A percentile compares a stretch with the other conserved stretches of the same genome.
Evolutionary conservation across 2,113 vertebrate species (phyloP).

Genomic region (Neogale vison): DNA sequence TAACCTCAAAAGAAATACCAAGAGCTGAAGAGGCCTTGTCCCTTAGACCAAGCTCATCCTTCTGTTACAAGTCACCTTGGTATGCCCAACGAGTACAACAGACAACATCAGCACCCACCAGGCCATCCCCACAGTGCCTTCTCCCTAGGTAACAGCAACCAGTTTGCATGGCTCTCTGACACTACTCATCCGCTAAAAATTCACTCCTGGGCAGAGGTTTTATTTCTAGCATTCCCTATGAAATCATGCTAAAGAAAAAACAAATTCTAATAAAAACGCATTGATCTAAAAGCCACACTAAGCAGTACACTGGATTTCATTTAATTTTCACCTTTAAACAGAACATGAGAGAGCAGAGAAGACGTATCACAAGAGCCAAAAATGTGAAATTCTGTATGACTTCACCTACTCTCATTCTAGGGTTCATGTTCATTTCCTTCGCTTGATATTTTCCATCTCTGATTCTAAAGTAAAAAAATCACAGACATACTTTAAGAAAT

Average conservation of each 20-base stretch:
- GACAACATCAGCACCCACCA: not conserved
- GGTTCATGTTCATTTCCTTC: not conserved
- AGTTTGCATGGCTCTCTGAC: not conserved
- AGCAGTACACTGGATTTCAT: not conserved
- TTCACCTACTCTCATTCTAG: not conserved
- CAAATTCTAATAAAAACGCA: not conserved
- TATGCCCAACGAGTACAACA: not conserved
- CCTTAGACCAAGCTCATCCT: not conserved
- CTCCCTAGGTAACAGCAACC: not conserved
- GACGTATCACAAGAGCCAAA: not conserved
- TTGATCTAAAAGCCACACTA: not conserved
- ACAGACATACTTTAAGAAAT: not conserved
- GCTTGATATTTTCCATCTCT: not conserved
- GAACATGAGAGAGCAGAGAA: conserved; percentile 34
- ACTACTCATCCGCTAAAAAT: not conserved
- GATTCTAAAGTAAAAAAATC: conserved; percentile 34
- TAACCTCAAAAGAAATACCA: not conserved
- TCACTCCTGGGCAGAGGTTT: conserved; percentile 5
- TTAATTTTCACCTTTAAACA: conserved; percentile 43
- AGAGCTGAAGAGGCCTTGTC: not conserved
- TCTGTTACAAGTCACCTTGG: not conserved
- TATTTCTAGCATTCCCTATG: conserved; percentile 33
- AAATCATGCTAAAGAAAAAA: conserved; percentile 16
- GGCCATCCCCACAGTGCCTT: fast-evolving
- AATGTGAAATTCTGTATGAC: not conserved